Evolutionary conservation across 2,888 invertebrate species (phyloP).

Genomic region (Platerodrilus igneus): DNA sequence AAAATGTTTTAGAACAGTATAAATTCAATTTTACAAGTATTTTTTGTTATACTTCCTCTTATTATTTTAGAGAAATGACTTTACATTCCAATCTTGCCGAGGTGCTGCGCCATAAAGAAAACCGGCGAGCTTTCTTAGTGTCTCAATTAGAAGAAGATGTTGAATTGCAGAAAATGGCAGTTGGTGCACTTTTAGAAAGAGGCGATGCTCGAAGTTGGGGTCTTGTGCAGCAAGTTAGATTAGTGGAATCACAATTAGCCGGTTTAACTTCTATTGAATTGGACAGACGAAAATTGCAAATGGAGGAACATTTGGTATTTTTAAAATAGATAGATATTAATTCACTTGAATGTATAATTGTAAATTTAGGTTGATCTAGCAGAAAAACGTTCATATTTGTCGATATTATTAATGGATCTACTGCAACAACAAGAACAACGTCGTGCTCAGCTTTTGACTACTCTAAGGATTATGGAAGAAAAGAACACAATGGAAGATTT

Average conservation of each 20-base stretch:
- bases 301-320: conserved; percentile 62
- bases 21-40: conserved; percentile 11
- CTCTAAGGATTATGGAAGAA: conserved; percentile 68
- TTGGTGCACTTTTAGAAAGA: conserved; percentile 65
- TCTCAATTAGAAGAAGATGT: conserved; percentile 62
- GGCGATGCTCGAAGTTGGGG: conserved; percentile 74
- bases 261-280: conserved; percentile 68
- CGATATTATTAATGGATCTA: conserved; percentile 62
- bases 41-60: conserved; percentile 1
- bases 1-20: conserved; percentile 61
- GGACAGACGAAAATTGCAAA: conserved; percentile 62
- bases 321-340: conserved; percentile 10
- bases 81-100: conserved; percentile 57
- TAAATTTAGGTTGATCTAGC: conserved; percentile 58
- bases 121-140: conserved; percentile 57
- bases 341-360: conserved; percentile 9
- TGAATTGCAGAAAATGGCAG: conserved; percentile 67
- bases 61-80: conserved; percentile 62
- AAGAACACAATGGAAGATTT: conserved; percentile 56
- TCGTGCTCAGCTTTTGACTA: conserved; percentile 60
- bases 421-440: conserved; percentile 64
- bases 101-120: conserved; percentile 59
- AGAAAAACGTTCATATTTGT: conserved; percentile 63
- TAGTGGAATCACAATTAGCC: conserved; percentile 68
- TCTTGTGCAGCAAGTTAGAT: conserved; percentile 67